A percentile compares a stretch with the other conserved stretches of the same genome.
Evolutionary conservation across 2,888 invertebrate species (phyloP).

Genomic region (Sarcophaga variegata): DNA sequence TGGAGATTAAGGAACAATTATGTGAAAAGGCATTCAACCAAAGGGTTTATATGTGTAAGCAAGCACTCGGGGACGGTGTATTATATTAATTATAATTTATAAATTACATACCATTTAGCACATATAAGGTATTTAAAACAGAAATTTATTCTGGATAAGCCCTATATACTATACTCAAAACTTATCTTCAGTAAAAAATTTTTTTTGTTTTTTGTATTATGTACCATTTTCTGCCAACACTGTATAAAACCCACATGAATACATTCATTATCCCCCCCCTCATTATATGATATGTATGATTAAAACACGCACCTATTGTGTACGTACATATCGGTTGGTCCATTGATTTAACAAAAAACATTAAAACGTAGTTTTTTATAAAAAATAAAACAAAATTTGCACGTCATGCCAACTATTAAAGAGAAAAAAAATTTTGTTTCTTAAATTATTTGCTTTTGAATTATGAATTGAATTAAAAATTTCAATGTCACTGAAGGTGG

Average conservation of each 20-base stretch:
- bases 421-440: not conserved
- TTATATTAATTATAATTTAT: too few relatives aligned
- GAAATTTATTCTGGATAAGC: too few relatives aligned
- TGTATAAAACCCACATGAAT: not conserved
- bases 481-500: constrained; percentile 50
- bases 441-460: constrained; percentile 27
- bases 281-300: constrained; percentile 1
- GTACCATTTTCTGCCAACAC: not conserved
- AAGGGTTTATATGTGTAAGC: too few relatives aligned
- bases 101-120: too few relatives aligned
- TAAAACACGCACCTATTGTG: constrained; percentile 37
- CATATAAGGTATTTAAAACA: too few relatives aligned
- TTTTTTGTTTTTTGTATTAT: too few relatives aligned
- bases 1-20: too few relatives aligned
- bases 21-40: too few relatives aligned
- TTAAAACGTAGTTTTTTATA: constrained; percentile 4
- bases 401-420: constrained; percentile 27
- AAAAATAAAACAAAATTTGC: constrained; percentile 25
- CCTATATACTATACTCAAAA: too few relatives aligned
- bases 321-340: constrained; percentile 16
- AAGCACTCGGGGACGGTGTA: too few relatives aligned
- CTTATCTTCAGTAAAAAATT: too few relatives aligned
- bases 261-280: not conserved
- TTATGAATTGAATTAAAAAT: constrained; percentile 8
- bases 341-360: constrained; percentile 46